Percentiles rank a stretch among this genome's conserved stretches.
Evolutionary conservation across 2,113 vertebrate species (phyloP).

Genomic region (Lathamus discolor): DNA sequence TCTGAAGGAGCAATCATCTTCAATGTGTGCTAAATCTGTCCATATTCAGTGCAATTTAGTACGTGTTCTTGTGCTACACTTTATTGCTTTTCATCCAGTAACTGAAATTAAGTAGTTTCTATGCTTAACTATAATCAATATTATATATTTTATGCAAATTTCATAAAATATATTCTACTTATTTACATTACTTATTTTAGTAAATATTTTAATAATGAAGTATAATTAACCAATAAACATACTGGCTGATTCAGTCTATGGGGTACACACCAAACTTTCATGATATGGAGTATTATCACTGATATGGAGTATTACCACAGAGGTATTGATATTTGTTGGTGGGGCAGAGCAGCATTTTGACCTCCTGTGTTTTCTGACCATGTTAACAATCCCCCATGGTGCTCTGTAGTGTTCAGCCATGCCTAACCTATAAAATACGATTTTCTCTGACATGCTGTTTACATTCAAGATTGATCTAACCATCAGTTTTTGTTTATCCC

Average conservation of each 20-base stretch:
- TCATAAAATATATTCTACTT: neutral
- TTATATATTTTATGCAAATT: neutral
- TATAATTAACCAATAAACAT: neutral
- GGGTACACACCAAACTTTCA: neutral
- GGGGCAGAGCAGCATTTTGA: neutral
- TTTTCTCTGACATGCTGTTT: neutral
- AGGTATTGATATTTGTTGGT: neutral
- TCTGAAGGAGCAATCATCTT: neutral
- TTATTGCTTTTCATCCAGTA: neutral
- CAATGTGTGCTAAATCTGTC: neutral
- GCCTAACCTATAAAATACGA: neutral
- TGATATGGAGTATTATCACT: fast-evolving
- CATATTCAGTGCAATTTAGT: neutral
- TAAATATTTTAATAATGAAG: neutral
- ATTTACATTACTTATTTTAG: neutral
- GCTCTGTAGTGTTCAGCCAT: neutral
- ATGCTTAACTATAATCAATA: neutral
- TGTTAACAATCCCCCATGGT: neutral
- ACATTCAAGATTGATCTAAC: neutral
- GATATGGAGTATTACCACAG: fast-evolving
- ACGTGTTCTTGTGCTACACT: neutral
- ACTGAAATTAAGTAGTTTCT: neutral
- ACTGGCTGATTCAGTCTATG: neutral
- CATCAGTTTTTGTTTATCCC: neutral
- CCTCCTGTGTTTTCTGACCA: neutral